Evolutionary conservation across 2,113 vertebrate genomes (phyloP).

Genomic region (Antigone vipio): DNA sequence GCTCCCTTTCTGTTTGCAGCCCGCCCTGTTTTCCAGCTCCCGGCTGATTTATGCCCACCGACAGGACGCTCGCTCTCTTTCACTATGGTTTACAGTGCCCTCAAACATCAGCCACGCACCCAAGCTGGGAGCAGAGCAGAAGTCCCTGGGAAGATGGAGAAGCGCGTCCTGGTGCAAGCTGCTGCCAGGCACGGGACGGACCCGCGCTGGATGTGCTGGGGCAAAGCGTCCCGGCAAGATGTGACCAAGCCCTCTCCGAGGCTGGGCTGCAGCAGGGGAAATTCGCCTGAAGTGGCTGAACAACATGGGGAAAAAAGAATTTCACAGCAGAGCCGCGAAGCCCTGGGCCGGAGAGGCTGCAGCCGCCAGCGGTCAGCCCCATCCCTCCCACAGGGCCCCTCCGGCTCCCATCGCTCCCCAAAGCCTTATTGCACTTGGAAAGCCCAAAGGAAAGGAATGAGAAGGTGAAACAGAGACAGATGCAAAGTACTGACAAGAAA

Average conservation of each 20-base stretch:
- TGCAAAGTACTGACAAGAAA: conserved; percentile 12
- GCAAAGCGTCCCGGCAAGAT: neutral
- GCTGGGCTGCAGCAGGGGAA: neutral
- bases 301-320: fast-evolving
- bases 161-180: fast-evolving
- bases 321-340: neutral
- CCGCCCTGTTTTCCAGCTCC: neutral
- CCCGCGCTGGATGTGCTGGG: fast-evolving
- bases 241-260: neutral
- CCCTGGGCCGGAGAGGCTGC: neutral
- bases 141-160: fast-evolving
- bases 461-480: conserved; percentile 35
- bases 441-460: neutral
- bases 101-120: fast-evolving
- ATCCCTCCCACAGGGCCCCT: neutral
- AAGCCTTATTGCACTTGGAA: neutral
- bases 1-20: neutral
- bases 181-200: neutral
- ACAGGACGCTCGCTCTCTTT: neutral
- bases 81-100: neutral
- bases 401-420: neutral
- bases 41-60: neutral
- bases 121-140: neutral
- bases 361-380: neutral
- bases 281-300: neutral